Evolutionary conservation across 2,888 invertebrate species (phyloP).

Genomic region (Perithous albicinctus): DNA sequence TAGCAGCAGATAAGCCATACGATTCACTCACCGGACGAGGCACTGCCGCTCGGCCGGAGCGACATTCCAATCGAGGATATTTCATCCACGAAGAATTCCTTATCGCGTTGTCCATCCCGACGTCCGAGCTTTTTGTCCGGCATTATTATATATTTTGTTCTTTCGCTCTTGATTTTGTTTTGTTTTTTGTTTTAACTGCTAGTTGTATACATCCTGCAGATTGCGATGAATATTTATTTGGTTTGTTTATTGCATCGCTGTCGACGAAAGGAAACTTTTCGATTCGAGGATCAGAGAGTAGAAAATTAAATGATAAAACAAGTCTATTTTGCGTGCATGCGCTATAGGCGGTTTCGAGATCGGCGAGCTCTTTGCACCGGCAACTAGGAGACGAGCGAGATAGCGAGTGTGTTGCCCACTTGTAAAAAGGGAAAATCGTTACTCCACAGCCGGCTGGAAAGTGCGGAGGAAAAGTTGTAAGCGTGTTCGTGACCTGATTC

Average conservation of each 20-base stretch:
- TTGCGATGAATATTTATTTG: constrained; percentile 38
- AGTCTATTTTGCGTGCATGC: constrained; percentile 5
- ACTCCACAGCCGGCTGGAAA: constrained; percentile 60
- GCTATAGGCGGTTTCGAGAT: not conserved
- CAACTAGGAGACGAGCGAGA: constrained; percentile 40
- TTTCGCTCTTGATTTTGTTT: constrained; percentile 30
- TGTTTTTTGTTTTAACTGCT: constrained; percentile 28
- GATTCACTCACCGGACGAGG: constrained; percentile 89
- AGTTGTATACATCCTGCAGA: constrained; percentile 49
- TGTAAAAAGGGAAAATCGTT: constrained; percentile 64
- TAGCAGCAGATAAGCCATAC: not conserved
- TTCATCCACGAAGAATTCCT: constrained; percentile 86
- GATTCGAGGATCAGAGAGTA: constrained; percentile 13
- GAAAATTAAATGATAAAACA: constrained; percentile 34
- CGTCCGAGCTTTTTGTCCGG: constrained; percentile 81
- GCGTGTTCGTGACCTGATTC: constrained; percentile 67
- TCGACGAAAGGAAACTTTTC: constrained; percentile 35
- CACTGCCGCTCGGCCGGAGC: constrained; percentile 89
- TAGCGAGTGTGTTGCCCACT: constrained; percentile 55
- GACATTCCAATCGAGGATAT: constrained; percentile 95
- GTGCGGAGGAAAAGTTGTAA: constrained; percentile 63
- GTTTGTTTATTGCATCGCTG: not conserved
- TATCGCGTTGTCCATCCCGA: constrained; percentile 81
- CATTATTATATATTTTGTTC: constrained; percentile 75
- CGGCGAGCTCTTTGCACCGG: constrained; percentile 36